Evolutionary conservation across 1,140 invertebrate genomes (phyloP).

Genomic region (Druon quercuslanigerum): DNA sequence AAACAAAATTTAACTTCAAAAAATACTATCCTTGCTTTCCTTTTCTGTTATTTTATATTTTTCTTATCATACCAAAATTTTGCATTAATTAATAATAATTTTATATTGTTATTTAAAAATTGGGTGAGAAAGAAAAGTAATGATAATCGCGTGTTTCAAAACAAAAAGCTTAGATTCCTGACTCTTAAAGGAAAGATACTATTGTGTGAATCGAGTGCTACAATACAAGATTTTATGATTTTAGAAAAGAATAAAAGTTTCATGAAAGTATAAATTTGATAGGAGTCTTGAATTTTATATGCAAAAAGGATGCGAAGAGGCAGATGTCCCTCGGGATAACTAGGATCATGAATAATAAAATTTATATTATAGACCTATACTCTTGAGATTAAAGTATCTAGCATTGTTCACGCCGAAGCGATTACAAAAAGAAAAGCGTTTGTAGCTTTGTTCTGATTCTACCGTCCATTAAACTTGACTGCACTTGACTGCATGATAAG

Average conservation of each 20-base stretch:
- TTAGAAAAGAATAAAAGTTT: not conserved
- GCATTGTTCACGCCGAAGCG: conserved; percentile 12
- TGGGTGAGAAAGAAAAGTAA: not conserved
- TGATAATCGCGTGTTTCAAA: not conserved
- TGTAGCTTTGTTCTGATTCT: not conserved
- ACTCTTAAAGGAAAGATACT: too few relatives aligned
- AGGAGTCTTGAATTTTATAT: not conserved
- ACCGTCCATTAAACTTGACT: conserved; percentile 11
- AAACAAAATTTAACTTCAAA: too few relatives aligned
- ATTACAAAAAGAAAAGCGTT: conserved; percentile 9
- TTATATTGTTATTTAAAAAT: too few relatives aligned
- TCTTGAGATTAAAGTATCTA: not conserved
- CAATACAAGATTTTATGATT: not conserved
- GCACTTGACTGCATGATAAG: not conserved
- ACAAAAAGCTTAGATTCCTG: too few relatives aligned
- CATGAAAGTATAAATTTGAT: conserved; percentile 4
- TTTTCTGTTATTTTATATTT: too few relatives aligned
- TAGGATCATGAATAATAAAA: conserved; percentile 6
- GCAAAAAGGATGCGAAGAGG: not conserved
- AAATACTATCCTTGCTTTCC: too few relatives aligned
- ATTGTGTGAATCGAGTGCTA: too few relatives aligned
- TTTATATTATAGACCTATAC: conserved; percentile 4
- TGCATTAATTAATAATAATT: too few relatives aligned
- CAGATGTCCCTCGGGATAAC: not conserved
- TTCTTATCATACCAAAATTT: too few relatives aligned